Percentiles rank a stretch among this genome's conserved stretches.
Conservation (phyloP, 2,888 invertebrate species). For the Piscicola geometra region DNA sequence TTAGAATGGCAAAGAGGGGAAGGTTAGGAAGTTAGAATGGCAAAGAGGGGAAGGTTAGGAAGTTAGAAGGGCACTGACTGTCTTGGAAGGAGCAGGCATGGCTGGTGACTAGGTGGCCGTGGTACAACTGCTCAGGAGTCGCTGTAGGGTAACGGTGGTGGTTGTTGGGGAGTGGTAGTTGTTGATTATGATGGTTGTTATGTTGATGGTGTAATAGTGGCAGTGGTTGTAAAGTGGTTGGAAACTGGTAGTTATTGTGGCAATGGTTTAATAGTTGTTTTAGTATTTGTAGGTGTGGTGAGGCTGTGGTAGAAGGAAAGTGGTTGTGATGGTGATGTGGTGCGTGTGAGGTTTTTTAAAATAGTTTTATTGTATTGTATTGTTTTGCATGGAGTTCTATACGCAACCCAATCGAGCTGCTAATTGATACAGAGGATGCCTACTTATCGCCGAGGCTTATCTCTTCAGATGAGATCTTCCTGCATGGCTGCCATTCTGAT, state of each 20-base stretch:
- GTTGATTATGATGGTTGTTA: neutral
- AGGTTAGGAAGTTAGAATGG: too few relatives aligned
- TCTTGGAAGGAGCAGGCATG: slow-evolving; percentile 38
- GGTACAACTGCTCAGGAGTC: slow-evolving; percentile 34
- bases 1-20: too few relatives aligned
- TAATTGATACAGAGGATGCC: neutral
- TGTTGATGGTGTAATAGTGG: neutral
- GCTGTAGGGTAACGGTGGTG: slow-evolving; percentile 8
- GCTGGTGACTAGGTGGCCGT: slow-evolving; percentile 35
- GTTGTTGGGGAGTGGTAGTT: too few relatives aligned
- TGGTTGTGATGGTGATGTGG: neutral
- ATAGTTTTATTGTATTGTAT: neutral
- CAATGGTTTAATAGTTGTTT: too few relatives aligned
- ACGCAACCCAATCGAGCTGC: neutral
- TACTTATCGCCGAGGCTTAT: too few relatives aligned
- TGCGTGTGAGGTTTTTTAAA: neutral
- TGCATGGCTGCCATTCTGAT: too few relatives aligned
- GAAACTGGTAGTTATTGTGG: too few relatives aligned
- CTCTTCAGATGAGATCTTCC: too few relatives aligned
- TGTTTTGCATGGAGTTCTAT: neutral
- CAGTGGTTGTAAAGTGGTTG: too few relatives aligned
- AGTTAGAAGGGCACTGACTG: slow-evolving; percentile 31
- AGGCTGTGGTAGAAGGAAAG: neutral
- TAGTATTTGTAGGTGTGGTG: neutral
- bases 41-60: too few relatives aligned